Conservation (phyloP, 2,888 invertebrate species). For the Nudaria mundana region DNA sequence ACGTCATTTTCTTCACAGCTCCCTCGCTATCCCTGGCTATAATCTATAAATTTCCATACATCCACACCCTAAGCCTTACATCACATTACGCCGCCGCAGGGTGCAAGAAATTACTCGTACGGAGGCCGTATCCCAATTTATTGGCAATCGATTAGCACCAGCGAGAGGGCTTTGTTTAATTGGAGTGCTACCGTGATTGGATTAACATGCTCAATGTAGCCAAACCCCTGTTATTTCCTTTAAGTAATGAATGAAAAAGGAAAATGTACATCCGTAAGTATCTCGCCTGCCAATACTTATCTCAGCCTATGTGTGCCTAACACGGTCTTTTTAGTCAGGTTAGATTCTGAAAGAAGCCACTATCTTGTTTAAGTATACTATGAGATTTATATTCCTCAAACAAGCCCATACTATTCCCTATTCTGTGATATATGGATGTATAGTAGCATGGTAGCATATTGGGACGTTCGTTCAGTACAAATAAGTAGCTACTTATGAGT, state of each 20-base stretch:
- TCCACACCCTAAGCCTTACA: constrained; percentile 30
- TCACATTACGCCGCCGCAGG: constrained; percentile 37
- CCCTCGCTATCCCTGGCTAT: constrained; percentile 4
- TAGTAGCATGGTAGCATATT: constrained; percentile 44
- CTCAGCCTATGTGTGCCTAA: constrained; percentile 14
- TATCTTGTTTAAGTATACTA: constrained; percentile 12
- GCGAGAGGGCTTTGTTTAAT: constrained; percentile 64
- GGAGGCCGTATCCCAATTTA: constrained; percentile 58
- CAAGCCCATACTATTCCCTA: no score
- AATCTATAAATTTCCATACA: constrained; percentile 26
- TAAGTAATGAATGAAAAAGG: constrained; percentile 45
- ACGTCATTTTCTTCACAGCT: constrained; percentile 21
- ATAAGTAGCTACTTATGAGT: constrained; percentile 60
- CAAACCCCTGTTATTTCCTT: constrained; percentile 38
- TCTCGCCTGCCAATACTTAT: constrained; percentile 18
- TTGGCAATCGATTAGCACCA: constrained; percentile 68
- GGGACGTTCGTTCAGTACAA: constrained; percentile 30
- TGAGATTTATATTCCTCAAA: constrained; percentile 20
- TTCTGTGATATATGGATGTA: constrained; percentile 26
- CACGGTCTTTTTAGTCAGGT: constrained; percentile 15
- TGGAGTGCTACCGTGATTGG: constrained; percentile 66
- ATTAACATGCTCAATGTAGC: constrained; percentile 48
- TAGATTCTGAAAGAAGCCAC: constrained; percentile 3
- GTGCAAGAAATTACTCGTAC: constrained; percentile 57
- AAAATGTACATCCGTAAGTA: constrained; percentile 34